These are phyloP conservation scores for Lacerta agilis DNA, from an alignment of 2,797 vertebrate genomes.

Conservation along the genomic window DNA sequence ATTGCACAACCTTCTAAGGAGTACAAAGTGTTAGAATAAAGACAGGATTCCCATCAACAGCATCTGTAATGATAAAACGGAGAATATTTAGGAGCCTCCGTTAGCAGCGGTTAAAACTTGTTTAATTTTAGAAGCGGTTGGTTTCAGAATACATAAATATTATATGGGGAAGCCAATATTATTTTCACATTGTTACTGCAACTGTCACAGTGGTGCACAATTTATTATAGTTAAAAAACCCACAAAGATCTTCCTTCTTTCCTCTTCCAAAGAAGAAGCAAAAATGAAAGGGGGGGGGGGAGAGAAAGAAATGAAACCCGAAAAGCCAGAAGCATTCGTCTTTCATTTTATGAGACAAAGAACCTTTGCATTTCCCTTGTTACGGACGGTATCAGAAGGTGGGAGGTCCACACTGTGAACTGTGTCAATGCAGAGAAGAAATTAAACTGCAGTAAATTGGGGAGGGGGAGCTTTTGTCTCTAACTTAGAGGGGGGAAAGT, in stretches of 20 bases:
- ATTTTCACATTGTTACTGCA: fast-evolving
- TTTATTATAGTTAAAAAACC: neutral
- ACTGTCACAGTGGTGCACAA: neutral
- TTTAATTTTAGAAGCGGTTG: conserved; percentile 1
- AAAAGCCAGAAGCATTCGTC: neutral
- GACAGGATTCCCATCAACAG: conserved; percentile 1
- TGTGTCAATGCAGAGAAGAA: conserved; percentile 37
- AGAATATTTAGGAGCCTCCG: neutral
- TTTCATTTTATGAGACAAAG: fast-evolving
- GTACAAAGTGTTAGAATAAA: conserved; percentile 30
- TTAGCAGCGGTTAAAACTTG: neutral
- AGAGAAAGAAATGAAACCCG: conserved; percentile 15
- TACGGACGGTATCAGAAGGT: neutral
- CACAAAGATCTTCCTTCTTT: neutral
- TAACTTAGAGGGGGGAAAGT: conserved; percentile 40
- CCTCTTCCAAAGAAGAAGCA: neutral
- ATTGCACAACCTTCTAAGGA: neutral
- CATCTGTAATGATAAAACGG: neutral
- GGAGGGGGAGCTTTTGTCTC: conserved; percentile 61
- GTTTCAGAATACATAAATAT: neutral
- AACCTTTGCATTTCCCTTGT: neutral
- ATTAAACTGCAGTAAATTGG: conserved; percentile 37
- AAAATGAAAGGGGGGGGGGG: neutral
- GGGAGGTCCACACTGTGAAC: conserved; percentile 33
- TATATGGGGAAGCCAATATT: neutral